Evolutionary conservation across 64 coral and sea anemone genomes (phyloP).

Genomic region (Stylophora pistillata): DNA sequence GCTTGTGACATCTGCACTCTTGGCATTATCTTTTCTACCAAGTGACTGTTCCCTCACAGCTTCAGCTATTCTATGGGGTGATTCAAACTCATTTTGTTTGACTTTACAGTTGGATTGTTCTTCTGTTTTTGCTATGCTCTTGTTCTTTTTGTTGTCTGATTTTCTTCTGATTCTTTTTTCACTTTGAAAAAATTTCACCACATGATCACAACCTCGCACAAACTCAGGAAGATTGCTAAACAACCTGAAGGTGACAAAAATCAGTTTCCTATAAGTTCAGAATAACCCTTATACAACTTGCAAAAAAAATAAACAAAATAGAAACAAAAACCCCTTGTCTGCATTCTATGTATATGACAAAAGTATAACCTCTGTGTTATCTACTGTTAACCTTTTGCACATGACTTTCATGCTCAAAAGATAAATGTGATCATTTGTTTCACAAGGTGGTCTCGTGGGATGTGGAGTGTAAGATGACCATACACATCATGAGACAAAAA

Average conservation of each 20-base stretch:
- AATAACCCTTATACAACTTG: no score
- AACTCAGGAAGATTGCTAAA: constrained; percentile 79
- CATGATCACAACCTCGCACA: constrained; percentile 91
- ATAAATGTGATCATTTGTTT: no score
- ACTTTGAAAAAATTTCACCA: constrained; percentile 77
- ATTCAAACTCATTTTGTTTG: constrained; percentile 44
- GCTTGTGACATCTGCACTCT: constrained; percentile 20
- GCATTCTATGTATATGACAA: no score
- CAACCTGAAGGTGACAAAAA: constrained; percentile 45
- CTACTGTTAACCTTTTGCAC: no score
- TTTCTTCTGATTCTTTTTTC: constrained; percentile 45
- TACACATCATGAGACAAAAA: no score
- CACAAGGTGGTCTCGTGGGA: no score
- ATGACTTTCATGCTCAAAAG: no score
- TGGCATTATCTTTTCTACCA: constrained; percentile 46
- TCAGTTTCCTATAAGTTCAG: background rate
- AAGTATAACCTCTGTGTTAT: no score
- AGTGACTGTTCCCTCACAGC: constrained; percentile 21
- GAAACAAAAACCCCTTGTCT: no score
- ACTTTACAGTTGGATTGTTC: constrained; percentile 31
- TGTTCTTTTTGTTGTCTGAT: constrained; percentile 45
- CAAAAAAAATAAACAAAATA: no score
- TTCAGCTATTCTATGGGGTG: constrained; percentile 25
- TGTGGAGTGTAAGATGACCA: no score
- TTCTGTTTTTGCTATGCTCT: constrained; percentile 37